A percentile compares a stretch with the other conserved stretches of the same genome.
These are phyloP conservation scores for Macrophya annulata DNA, from an alignment of 2,888 invertebrate species.

Conservation along the genomic window DNA sequence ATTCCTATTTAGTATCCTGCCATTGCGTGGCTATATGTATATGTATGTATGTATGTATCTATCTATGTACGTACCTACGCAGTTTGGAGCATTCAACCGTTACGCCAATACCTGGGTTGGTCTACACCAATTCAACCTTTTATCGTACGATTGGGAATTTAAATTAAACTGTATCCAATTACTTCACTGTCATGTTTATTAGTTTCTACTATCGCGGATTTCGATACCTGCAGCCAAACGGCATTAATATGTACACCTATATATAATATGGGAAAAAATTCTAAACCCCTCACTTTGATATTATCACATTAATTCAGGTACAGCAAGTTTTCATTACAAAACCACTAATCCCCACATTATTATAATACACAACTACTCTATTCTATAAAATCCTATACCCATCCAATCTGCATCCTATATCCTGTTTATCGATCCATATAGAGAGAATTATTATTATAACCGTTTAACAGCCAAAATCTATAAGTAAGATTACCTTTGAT, in stretches of 20 bases:
- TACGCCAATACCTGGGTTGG: background rate
- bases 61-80: background rate
- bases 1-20: conserved; percentile 2
- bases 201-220: conserved; percentile 21
- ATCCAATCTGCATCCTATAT: no score
- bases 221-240: background rate
- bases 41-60: background rate
- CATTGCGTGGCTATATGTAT: background rate
- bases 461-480: conserved; percentile 14
- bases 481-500: conserved; percentile 33
- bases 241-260: background rate
- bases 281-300: background rate
- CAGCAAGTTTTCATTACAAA: background rate
- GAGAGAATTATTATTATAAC: background rate
- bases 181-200: conserved; percentile 46
- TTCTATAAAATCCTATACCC: background rate
- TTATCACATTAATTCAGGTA: background rate
- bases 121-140: conserved; percentile 28
- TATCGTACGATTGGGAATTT: conserved; percentile 46
- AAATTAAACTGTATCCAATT: conserved; percentile 54
- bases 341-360: background rate
- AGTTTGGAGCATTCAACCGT: background rate
- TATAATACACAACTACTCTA: background rate
- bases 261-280: background rate
- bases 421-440: background rate